Evolutionary conservation across 2,888 invertebrate species (phyloP).

Genomic region (Melinaea menophilus): DNA sequence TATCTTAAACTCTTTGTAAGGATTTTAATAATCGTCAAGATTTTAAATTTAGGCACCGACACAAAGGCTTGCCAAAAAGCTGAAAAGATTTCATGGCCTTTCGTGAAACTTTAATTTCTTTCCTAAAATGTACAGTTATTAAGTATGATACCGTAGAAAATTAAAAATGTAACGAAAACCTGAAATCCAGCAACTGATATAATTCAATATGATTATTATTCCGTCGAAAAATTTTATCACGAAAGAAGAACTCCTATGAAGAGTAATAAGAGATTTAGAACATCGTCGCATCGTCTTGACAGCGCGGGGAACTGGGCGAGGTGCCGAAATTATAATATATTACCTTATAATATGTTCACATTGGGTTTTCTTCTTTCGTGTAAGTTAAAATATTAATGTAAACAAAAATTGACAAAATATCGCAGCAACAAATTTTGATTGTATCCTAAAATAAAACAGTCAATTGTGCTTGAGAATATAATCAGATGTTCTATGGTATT

Average conservation of each 20-base stretch:
- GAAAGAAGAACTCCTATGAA: background rate
- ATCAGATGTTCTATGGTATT: no score
- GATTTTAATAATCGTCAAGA: slow-evolving; percentile 5
- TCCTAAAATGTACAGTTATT: no score
- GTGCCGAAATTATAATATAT: background rate
- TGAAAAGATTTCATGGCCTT: slow-evolving; percentile 1
- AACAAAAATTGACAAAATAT: no score
- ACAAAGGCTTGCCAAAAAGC: slow-evolving; percentile 1
- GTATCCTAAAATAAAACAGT: no score
- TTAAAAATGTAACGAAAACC: no score
- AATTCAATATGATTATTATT: no score
- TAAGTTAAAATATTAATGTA: background rate
- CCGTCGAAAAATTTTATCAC: background rate
- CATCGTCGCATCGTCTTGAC: background rate
- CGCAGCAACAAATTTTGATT: no score
- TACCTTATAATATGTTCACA: background rate
- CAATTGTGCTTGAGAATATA: no score
- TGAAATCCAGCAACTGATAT: no score
- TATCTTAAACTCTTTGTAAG: background rate
- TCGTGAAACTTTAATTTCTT: background rate
- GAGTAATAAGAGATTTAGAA: slow-evolving; percentile 3
- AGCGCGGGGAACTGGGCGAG: slow-evolving; percentile 1
- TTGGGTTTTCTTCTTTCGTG: background rate
- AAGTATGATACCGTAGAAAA: no score
- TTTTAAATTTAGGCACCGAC: slow-evolving; percentile 1